These are phyloP conservation scores for Motacilla alba DNA, from an alignment of 2,113 vertebrate genomes.

Conservation along the genomic window DNA sequence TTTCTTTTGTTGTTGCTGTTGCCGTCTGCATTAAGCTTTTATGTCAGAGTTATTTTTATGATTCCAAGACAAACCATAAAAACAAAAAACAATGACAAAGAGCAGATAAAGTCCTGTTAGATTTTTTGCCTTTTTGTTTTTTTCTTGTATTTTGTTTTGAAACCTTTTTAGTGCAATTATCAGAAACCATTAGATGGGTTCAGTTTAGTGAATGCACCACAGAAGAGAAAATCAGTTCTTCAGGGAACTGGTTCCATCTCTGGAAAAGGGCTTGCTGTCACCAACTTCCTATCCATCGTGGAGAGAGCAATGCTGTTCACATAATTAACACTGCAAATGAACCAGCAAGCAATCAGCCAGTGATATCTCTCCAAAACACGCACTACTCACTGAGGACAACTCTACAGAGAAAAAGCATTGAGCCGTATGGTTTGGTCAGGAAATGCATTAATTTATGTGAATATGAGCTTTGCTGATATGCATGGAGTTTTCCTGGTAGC, in stretches of 20 bases:
- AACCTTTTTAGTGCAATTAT: conserved; percentile 25
- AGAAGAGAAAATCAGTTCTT: background rate
- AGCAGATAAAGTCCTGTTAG: background rate
- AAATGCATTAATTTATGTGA: background rate
- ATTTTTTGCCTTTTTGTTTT: background rate
- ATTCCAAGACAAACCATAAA: background rate
- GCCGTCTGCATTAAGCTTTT: background rate
- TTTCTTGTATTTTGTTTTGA: background rate
- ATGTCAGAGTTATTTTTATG: background rate
- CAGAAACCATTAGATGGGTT: background rate
- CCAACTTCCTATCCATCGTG: background rate
- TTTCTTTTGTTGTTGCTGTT: background rate
- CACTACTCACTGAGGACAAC: background rate
- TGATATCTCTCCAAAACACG: background rate
- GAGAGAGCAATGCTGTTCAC: background rate
- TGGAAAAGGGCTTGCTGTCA: conserved; percentile 15
- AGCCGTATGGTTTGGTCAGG: background rate
- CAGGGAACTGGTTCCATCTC: background rate
- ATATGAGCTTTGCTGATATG: background rate
- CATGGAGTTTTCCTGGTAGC: background rate
- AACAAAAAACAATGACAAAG: background rate
- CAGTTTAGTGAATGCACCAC: background rate
- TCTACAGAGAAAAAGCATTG: background rate
- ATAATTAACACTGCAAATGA: conserved; percentile 8
- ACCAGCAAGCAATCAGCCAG: background rate